Evolutionary conservation across 1,140 invertebrate genomes (phyloP), one percentile per base, ranked within the genome.

Genomic region (Brachionus angularis): DNA sequence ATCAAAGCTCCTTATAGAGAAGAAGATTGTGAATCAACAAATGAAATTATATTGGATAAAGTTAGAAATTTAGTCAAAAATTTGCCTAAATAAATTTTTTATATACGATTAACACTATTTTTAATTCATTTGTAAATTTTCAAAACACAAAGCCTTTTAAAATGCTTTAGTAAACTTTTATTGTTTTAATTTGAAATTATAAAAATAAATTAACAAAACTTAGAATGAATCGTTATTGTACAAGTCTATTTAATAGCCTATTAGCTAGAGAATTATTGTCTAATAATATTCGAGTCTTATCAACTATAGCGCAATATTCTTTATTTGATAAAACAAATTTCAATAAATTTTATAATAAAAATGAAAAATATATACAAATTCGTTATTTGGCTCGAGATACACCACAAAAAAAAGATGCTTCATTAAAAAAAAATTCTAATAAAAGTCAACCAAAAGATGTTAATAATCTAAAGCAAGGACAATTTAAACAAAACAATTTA

Each of bases 191-290:
- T n/a, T n/a, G n/a, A n/a, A n/a, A n/a, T n/a, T n/a, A n/a, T n/a
- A n/a, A n/a, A n/a, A 58, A 33, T 16, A 5, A 33, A 33, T 42
- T 58, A 18, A 12, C 16, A 23, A 23, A 2, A n/a, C 7, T 36
- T 58, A 58, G 53, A 58, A 58, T 58, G 53, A 58, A 58, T 18
- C 53, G 53, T 39, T 58, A 34, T 39, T 58, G 53, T 58, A n/a
- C n/a, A n/a, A n/a, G n/a, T n/a, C n/a, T n/a, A n/a, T n/a, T n/a
- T n/a, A 58, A 58, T 23, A 18, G 25, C 8, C 39, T 58, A 12
- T 27, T 58, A 36, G 12, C 39, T 39, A 58, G 39, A 39, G 39
- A 58, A 39, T 39, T 36, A 39, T 16, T 23, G 12, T 39, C 21
- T 58, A 58, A 58, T 39, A 39, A 36, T 23, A 39, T 18, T 42